These are phyloP conservation scores for Lomographa bimaculata DNA, from an alignment of 2,888 invertebrate species.

Conservation along the genomic window DNA sequence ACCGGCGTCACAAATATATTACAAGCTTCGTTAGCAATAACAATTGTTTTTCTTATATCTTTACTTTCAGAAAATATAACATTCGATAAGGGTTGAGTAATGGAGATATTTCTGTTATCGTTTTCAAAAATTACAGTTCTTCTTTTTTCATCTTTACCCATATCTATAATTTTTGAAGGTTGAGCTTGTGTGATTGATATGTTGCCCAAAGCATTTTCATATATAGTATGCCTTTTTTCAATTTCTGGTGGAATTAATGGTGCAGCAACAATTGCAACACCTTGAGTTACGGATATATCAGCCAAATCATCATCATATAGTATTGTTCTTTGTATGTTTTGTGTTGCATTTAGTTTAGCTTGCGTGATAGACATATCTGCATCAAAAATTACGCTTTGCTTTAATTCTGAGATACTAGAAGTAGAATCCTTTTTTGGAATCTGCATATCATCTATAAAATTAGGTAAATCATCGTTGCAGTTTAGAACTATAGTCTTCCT, in stretches of 20 bases:
- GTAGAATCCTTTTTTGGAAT: conserved; percentile 24
- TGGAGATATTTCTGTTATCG: conserved; percentile 33
- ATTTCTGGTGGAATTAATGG: conserved; percentile 14
- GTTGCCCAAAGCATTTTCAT: conserved; percentile 37
- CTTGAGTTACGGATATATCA: conserved; percentile 45
- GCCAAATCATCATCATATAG: conserved; percentile 38
- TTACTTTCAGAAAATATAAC: conserved; percentile 15
- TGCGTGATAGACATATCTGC: conserved; percentile 14
- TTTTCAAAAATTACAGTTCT: conserved; percentile 33
- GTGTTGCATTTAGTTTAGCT: conserved; percentile 2
- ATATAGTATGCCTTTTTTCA: conserved; percentile 31
- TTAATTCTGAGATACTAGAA: conserved; percentile 11
- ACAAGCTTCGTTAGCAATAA: conserved; percentile 21
- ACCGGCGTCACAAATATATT: conserved; percentile 26
- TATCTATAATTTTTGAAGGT: conserved; percentile 25
- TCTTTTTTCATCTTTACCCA: conserved; percentile 22
- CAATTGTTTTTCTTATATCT: conserved; percentile 20
- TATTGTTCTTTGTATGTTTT: conserved; percentile 31
- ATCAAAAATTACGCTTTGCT: conserved; percentile 14
- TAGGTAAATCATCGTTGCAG: conserved; percentile 62
- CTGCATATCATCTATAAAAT: conserved; percentile 45
- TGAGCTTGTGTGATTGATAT: conserved; percentile 42
- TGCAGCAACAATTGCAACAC: conserved; percentile 31
- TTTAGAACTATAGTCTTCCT: conserved; percentile 63
- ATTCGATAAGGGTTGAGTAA: conserved; percentile 29